Percentiles rank a stretch among this genome's conserved stretches.
Evolutionary conservation across 1,140 invertebrate species (phyloP).

Genomic region (Octopus sinensis): DNA sequence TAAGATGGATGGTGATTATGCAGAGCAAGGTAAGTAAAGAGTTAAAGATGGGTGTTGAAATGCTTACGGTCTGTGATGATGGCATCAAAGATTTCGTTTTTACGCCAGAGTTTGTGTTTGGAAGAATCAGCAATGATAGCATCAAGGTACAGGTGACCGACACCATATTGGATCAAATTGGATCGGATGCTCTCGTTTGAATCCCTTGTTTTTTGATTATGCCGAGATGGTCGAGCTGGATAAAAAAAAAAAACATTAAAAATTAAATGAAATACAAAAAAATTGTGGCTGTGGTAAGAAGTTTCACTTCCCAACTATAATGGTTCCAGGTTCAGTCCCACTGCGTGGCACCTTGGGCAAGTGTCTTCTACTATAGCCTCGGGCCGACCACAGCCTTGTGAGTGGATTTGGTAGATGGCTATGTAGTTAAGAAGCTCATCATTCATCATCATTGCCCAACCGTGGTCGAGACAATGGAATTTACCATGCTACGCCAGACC

Average conservation of each 20-base stretch:
- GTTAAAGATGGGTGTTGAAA: background rate
- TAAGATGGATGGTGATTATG: no score
- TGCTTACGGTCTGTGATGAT: slow-evolving; percentile 88
- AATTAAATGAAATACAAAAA: background rate
- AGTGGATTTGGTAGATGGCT: no score
- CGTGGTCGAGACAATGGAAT: no score
- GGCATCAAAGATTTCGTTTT: slow-evolving; percentile 54
- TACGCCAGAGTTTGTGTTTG: slow-evolving; percentile 70
- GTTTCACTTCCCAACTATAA: no score
- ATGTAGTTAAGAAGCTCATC: no score
- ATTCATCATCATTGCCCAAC: no score
- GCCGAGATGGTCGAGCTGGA: slow-evolving; percentile 57
- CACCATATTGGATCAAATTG: slow-evolving; percentile 84
- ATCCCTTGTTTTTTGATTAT: slow-evolving; percentile 66
- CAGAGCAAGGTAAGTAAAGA: background rate
- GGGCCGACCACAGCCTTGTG: no score
- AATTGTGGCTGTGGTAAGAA: no score
- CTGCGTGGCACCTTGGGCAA: no score
- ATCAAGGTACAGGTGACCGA: slow-evolving; percentile 75
- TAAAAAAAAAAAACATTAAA: slow-evolving; percentile 22
- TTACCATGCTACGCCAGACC: no score
- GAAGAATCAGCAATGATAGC: slow-evolving; percentile 88
- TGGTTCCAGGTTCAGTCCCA: no score
- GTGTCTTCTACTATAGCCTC: no score
- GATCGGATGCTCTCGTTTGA: slow-evolving; percentile 79